A percentile compares a stretch with the other conserved stretches of the same genome.
These are phyloP conservation scores for Drosophila mayaguana DNA, from an alignment of 2,888 invertebrate genomes.

Conservation along the genomic window DNA sequence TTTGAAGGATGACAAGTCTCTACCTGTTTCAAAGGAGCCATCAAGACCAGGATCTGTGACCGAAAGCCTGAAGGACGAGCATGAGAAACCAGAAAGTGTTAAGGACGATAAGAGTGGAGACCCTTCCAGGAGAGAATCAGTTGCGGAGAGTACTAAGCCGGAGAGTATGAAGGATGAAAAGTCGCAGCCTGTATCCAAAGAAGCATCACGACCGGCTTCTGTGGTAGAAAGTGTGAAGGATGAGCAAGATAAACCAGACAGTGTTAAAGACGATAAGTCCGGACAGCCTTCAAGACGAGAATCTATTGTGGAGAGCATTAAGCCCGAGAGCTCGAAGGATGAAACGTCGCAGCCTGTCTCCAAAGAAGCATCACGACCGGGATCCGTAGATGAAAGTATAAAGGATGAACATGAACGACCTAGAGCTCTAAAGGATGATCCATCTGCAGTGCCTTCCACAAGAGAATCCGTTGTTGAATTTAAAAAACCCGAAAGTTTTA, in stretches of 20 bases:
- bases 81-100: slow-evolving; percentile 16
- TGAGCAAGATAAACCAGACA: slow-evolving; percentile 31
- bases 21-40: slow-evolving; percentile 9
- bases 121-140: slow-evolving; percentile 15
- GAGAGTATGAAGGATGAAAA: slow-evolving; percentile 13
- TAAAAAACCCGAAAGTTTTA: not conserved
- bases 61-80: slow-evolving; percentile 10
- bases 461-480: not conserved
- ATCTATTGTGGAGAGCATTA: slow-evolving; percentile 25
- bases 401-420: slow-evolving; percentile 14
- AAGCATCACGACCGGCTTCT: slow-evolving; percentile 20
- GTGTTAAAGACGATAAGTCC: slow-evolving; percentile 23
- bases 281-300: slow-evolving; percentile 29
- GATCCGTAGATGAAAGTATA: slow-evolving; percentile 30
- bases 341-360: slow-evolving; percentile 1
- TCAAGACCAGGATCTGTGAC: slow-evolving; percentile 10
- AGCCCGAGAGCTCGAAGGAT: slow-evolving; percentile 16
- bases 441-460: not conserved
- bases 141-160: not conserved
- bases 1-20: slow-evolving; percentile 5
- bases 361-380: slow-evolving; percentile 16
- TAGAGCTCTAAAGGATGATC: too few species aligned
- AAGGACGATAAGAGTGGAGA: not conserved
- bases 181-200: slow-evolving; percentile 6
- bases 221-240: slow-evolving; percentile 23